Conservation (phyloP, 2,113 vertebrate genomes). For the Neotoma lepida region DNA sequence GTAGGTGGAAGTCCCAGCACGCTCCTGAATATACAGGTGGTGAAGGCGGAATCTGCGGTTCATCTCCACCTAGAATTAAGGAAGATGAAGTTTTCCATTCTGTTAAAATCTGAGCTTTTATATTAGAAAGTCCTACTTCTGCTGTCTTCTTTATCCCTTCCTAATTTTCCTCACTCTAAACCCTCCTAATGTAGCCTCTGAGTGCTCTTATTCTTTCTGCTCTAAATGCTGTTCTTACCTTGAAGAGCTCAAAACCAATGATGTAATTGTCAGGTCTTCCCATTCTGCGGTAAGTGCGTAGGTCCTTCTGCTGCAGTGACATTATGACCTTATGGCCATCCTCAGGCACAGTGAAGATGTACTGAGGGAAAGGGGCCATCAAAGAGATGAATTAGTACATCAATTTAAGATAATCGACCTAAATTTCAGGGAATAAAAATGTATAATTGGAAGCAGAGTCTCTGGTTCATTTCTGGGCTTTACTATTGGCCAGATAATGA, state of each 20-base stretch:
- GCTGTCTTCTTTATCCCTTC: constrained; percentile 11
- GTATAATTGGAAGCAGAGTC: not conserved
- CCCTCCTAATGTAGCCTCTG: not conserved
- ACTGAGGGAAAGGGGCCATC: constrained; percentile 84
- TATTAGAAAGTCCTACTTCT: not conserved
- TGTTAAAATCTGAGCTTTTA: not conserved
- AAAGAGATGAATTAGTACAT: constrained; percentile 45
- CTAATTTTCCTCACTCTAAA: not conserved
- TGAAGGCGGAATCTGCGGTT: constrained; percentile 95
- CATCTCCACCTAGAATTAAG: constrained; percentile 90
- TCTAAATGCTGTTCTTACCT: constrained; percentile 84
- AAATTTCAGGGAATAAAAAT: constrained; percentile 11
- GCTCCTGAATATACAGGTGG: constrained; percentile 89
- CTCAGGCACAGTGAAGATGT: constrained; percentile 92
- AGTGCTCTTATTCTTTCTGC: not conserved
- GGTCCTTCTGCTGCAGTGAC: constrained; percentile 93
- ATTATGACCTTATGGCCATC: constrained; percentile 91
- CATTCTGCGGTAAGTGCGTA: constrained; percentile 87
- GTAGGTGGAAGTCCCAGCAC: constrained; percentile 87
- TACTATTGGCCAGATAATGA: not conserved
- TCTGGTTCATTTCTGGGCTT: not conserved
- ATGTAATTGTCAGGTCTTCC: constrained; percentile 91
- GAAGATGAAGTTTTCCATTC: not conserved
- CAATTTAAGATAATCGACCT: constrained; percentile 4
- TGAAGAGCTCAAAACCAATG: constrained; percentile 92